phyloP scores from a whole-genome alignment of 2,113 vertebrate genomes.

The Equus przewalskii region DNA sequence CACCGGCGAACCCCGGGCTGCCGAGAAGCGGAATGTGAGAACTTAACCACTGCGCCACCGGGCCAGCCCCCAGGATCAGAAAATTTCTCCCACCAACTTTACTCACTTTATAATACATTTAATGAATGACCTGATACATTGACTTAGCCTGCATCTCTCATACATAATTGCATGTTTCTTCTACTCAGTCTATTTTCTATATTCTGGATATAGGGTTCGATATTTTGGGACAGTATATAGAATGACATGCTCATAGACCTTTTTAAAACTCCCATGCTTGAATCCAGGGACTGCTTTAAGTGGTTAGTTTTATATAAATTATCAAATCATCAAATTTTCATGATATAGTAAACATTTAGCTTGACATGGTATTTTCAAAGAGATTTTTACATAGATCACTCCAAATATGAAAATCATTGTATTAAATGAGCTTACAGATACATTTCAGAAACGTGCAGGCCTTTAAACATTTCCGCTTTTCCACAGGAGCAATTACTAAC shows the following conservation, averaged over 20 bases:
- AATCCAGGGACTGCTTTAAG: background rate
- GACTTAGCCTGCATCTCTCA: background rate
- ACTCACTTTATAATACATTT: slow-evolving; percentile 3
- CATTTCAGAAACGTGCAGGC: background rate
- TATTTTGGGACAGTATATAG: background rate
- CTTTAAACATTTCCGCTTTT: slow-evolving; percentile 57
- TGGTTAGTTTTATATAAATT: background rate
- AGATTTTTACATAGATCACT: slow-evolving; percentile 56
- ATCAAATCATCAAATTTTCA: slow-evolving; percentile 35
- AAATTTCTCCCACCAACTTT: slow-evolving; percentile 34
- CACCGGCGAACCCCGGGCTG: too few relatives aligned
- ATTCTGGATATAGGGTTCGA: background rate
- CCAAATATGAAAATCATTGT: background rate
- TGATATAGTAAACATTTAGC: background rate
- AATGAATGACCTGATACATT: background rate
- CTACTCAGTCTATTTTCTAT: background rate
- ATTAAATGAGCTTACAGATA: slow-evolving; percentile 35
- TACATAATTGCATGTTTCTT: background rate
- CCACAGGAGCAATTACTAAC: background rate
- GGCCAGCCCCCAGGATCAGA: background rate
- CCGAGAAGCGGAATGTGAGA: too few relatives aligned
- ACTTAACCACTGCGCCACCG: too few relatives aligned
- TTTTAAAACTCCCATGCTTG: background rate
- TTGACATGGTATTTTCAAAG: slow-evolving; percentile 54
- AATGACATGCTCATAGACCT: background rate